Evolutionary conservation across 2,888 invertebrate genomes (phyloP), one percentile per base, ranked within the genome.

Genomic region (Harmothoe impar): DNA sequence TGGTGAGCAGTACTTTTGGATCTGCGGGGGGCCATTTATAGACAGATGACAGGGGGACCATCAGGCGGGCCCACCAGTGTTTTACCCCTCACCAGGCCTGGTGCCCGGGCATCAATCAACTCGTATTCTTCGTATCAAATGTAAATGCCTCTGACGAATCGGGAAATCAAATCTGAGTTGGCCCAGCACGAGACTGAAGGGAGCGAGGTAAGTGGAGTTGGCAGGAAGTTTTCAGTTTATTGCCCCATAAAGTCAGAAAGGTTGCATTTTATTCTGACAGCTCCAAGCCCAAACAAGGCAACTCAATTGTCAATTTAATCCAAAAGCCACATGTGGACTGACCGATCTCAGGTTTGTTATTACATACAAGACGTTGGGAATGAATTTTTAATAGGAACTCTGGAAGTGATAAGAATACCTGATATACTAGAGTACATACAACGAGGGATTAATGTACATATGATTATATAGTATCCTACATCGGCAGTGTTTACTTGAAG

Each of bases 41-140:
- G 72, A 72, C 72, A 72, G 72, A 72, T 72, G 72, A 72, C 72
- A 29, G 72, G n/a, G n/a, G 20, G 29, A 25, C 29, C 72, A 72
- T 29, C 72, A 72, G 72, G 7, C 0, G 5, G 29, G n/a, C 12
- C 25, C 72, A 72, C 72, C 29, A 72, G 72, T 72, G 72, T 72
- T 72, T 72, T 72, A 72, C 29, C 31, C n/a, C 72, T 25, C 25
- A 17, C 0, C 25, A 72, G 25, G 15, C 25, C 31, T 72, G 72
- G 25, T 72, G 25, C 25, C 5, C 72, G 17, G 29, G 29, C 72
- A 72, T 72, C 72, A 25, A 72, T 72, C 72, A 72, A 23, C 12
- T 23, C 72, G 29, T 29, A 72, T 29, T 29, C 72, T 29, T 29
- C 25, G 31, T 25, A 72, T 72, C 72, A 72, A 72, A 29, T 29